phyloP scores from a whole-genome alignment of 1,140 invertebrate species.

The Metopolophium dirhodum region DNA sequence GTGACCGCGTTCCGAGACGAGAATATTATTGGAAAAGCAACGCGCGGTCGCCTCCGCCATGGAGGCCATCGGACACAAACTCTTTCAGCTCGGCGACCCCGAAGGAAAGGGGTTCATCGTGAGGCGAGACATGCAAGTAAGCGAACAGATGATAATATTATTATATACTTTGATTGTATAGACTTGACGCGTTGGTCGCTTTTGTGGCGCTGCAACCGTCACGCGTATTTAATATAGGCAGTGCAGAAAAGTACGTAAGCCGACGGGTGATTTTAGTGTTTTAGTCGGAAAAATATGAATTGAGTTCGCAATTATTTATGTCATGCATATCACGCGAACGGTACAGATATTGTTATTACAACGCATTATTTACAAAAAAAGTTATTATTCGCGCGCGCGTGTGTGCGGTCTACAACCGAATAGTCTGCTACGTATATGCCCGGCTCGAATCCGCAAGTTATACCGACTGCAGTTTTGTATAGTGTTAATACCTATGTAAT shows the following conservation, averaged over 20 bases:
- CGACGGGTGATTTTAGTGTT: too few species aligned
- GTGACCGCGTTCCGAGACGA: background rate
- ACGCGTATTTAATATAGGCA: too few species aligned
- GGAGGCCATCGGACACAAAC: conserved; percentile 59
- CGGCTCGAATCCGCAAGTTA: background rate
- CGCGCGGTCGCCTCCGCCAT: conserved; percentile 10
- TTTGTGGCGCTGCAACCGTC: too few species aligned
- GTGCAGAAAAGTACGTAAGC: too few species aligned
- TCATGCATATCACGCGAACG: too few species aligned
- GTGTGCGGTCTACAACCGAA: background rate
- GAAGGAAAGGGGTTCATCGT: conserved; percentile 61
- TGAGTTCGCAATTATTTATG: too few species aligned
- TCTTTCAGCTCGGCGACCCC: conserved; percentile 60
- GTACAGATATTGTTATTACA: too few species aligned
- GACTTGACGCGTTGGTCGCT: too few species aligned
- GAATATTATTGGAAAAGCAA: background rate
- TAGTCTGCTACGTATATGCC: background rate
- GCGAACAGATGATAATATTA: background rate
- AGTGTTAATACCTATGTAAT: background rate
- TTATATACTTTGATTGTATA: background rate
- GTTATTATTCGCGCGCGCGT: background rate
- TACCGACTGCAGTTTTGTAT: background rate
- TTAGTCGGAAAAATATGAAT: too few species aligned
- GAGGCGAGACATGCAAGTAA: conserved; percentile 61
- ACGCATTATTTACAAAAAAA: background rate